Percentiles rank a stretch among this genome's conserved stretches.
These are phyloP conservation scores for Otolemur garnettii DNA, from an alignment of 2,113 vertebrate genomes.

Conservation along the genomic window DNA sequence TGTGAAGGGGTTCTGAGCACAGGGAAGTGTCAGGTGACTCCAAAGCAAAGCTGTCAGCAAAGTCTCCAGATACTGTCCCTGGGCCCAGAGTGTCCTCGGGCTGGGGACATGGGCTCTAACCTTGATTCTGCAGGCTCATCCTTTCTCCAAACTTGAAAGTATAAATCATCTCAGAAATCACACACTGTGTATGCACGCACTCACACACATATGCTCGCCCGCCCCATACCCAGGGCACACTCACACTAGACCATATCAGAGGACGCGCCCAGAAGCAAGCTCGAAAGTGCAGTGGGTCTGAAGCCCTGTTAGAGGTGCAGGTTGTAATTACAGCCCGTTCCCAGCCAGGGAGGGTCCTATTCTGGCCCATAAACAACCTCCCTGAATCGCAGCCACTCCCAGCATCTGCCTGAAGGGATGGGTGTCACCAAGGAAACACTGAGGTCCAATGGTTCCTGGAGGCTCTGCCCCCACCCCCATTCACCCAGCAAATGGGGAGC, in stretches of 20 bases:
- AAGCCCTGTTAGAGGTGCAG: not conserved
- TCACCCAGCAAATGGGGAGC: not conserved
- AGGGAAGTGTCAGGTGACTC: not conserved
- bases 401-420: not conserved
- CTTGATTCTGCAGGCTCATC: rapidly evolving
- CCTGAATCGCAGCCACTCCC: no score
- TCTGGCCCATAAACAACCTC: not conserved
- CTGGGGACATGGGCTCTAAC: no score
- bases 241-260: not conserved
- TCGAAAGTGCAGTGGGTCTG: no score
- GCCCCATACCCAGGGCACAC: no score
- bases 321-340: not conserved
- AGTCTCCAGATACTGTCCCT: not conserved
- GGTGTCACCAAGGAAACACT: not conserved
- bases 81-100: no score
- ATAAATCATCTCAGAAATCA: not conserved
- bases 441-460: not conserved
- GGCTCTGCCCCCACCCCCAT: not conserved
- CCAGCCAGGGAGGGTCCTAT: not conserved
- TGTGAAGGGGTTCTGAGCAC: not conserved
- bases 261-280: not conserved
- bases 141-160: not conserved
- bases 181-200: rapidly evolving
- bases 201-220: not conserved
- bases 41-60: not conserved